Base-by-base conservation (phyloP, 2,113 vertebrate species). In the Coptodon bakossiorum region DNA sequence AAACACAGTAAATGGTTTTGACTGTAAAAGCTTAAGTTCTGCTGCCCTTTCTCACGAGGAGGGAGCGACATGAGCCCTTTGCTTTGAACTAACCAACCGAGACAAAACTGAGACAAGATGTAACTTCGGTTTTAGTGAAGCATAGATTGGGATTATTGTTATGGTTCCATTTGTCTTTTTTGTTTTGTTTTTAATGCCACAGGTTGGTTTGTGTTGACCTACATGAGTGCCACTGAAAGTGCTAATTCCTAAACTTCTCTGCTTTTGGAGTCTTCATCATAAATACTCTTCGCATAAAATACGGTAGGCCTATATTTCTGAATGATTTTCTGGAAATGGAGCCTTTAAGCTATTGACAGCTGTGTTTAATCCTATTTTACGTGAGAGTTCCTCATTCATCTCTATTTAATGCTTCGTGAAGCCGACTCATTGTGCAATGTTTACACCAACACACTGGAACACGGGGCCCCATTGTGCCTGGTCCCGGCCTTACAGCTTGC, bases 381-480 rank as follows among this genome's bases (percentile, higher is more conserved):
- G 61, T 95, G 94, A 93, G 71, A 93, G 87, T 82, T 88, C 22
- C 85, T 86, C 85, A 93, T 92, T 91, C 81, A 93, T 88, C 92
- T 95, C 90, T 90, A 92, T 94, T 92, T 86, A 91, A 94, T 94
- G 87, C 90, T 95, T 91, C 86, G 88, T 90, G 94, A 95, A 94
- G 59, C 88, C 53, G 83, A 86, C 89, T 93, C 91, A 91, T 91
- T 95, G 93, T 86, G 85, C 86, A 89, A 90, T 96, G 95, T 96
- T 97, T 95, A 96, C 92, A 95, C 91, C 92, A 94, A 94, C 94
- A 96, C 81, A 82, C 31, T 89, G 82, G 45, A 94, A 94, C 91
- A 93, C 19, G 85, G 91, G 88, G 89, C 87, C 88, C 84, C 89
- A 86, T 88, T 90, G 86, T 88, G 88, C 84, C 90, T 81, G 83